These are phyloP conservation scores for Bedellia somnulentella DNA, from an alignment of 2,888 invertebrate genomes.

Conservation along the genomic window DNA sequence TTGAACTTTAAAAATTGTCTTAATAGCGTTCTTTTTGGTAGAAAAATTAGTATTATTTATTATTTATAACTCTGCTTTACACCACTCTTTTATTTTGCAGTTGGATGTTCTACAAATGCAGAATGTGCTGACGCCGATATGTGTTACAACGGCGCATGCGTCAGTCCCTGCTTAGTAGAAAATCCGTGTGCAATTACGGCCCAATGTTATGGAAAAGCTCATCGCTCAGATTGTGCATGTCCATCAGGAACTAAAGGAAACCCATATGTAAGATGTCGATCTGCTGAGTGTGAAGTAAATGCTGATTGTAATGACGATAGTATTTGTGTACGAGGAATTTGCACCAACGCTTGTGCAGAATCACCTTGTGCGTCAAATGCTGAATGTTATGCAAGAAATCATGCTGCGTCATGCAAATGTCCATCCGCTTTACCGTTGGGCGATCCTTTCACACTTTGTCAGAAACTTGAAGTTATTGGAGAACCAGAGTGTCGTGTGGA, in stretches of 20 bases:
- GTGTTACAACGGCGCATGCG: slow-evolving; percentile 80
- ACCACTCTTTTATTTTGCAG: slow-evolving; percentile 42
- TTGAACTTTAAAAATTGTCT: no score
- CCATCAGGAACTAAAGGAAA: slow-evolving; percentile 76
- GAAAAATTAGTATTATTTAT: no score
- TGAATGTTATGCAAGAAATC: slow-evolving; percentile 77
- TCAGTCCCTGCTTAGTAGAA: slow-evolving; percentile 76
- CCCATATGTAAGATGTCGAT: slow-evolving; percentile 75
- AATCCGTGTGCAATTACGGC: slow-evolving; percentile 85
- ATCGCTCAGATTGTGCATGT: slow-evolving; percentile 80
- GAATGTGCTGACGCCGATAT: slow-evolving; percentile 81
- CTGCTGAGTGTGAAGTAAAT: slow-evolving; percentile 77
- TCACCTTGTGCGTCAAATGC: slow-evolving; percentile 83
- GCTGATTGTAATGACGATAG: slow-evolving; percentile 77
- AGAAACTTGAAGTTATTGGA: slow-evolving; percentile 43
- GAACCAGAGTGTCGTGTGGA: slow-evolving; percentile 76
- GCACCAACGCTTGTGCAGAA: slow-evolving; percentile 77
- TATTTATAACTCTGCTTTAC: no score
- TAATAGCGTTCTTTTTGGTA: no score
- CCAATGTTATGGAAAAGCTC: slow-evolving; percentile 79
- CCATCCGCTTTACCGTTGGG: slow-evolving; percentile 78
- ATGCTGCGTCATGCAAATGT: slow-evolving; percentile 80
- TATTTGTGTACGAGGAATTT: slow-evolving; percentile 72
- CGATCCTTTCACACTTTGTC: slow-evolving; percentile 78
- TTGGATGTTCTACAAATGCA: slow-evolving; percentile 80